Conservation (phyloP, 2,797 vertebrate genomes). For the Xerus rutilus region DNA sequence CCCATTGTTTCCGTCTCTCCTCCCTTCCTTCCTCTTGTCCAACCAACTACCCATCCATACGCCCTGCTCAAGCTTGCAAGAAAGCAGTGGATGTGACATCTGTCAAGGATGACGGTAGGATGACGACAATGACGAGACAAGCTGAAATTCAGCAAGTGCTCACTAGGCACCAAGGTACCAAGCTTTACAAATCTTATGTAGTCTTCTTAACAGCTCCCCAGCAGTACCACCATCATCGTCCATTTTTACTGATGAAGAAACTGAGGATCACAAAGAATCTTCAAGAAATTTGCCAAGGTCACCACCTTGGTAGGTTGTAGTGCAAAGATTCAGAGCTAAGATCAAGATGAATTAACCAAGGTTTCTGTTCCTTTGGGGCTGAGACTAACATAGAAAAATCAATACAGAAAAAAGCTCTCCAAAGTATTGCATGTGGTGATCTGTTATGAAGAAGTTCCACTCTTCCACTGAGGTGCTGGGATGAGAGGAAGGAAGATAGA, state of each 20-base stretch:
- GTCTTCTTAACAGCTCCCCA: background rate
- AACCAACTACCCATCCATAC: background rate
- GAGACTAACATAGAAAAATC: background rate
- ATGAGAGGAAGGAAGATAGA: accelerated
- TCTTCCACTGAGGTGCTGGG: accelerated
- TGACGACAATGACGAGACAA: background rate
- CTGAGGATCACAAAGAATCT: background rate
- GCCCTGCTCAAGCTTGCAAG: no score
- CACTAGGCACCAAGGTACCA: background rate
- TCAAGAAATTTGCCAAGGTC: background rate
- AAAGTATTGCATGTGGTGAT: accelerated
- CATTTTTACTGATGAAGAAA: background rate
- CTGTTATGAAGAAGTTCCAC: background rate
- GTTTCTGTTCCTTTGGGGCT: background rate
- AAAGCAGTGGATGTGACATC: background rate
- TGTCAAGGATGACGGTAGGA: background rate
- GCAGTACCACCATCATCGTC: background rate
- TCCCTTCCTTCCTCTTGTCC: background rate
- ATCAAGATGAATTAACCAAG: background rate
- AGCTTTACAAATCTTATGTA: background rate
- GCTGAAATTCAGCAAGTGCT: background rate
- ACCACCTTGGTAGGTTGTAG: background rate
- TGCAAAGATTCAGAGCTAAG: background rate
- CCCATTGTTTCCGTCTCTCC: background rate
- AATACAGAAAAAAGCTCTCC: background rate